phyloP scores from a whole-genome alignment of 2,888 invertebrate species.

The Tillus elongatus region DNA sequence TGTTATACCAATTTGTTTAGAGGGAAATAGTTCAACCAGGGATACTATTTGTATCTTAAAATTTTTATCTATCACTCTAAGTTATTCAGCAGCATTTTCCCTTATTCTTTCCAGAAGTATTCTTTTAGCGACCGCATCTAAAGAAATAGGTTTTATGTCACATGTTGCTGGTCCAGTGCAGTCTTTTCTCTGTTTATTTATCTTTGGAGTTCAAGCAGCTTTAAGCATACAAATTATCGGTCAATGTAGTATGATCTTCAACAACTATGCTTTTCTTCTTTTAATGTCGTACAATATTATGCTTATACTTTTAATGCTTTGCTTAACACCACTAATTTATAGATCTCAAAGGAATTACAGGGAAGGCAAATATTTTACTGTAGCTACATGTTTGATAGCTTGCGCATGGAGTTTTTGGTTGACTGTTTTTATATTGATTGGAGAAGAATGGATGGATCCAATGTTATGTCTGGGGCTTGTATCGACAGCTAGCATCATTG shows the following conservation, averaged over 20 bases:
- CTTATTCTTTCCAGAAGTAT: constrained; percentile 55
- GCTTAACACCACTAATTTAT: constrained; percentile 52
- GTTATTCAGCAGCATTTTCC: constrained; percentile 55
- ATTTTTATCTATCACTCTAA: constrained; percentile 50
- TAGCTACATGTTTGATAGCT: constrained; percentile 48
- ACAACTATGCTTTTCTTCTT: constrained; percentile 43
- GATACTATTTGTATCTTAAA: constrained; percentile 47
- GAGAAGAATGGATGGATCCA: constrained; percentile 48
- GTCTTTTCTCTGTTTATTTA: constrained; percentile 53
- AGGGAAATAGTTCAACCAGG: constrained; percentile 27
- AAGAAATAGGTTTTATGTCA: constrained; percentile 57
- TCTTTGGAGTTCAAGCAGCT: constrained; percentile 52
- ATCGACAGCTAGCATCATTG: constrained; percentile 52
- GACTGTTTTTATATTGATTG: constrained; percentile 45
- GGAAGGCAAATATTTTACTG: constrained; percentile 51
- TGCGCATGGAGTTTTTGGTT: constrained; percentile 55
- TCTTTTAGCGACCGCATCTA: constrained; percentile 56
- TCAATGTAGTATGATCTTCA: constrained; percentile 44
- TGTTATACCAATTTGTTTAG: constrained; percentile 45
- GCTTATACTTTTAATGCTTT: constrained; percentile 48
- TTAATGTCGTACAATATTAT: constrained; percentile 54
- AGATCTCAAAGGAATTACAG: constrained; percentile 58
- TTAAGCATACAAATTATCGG: constrained; percentile 44
- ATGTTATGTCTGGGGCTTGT: constrained; percentile 53
- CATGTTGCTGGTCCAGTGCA: constrained; percentile 64